Evolutionary conservation across 2,797 vertebrate genomes (phyloP), one percentile per base, ranked within the genome.

Genomic region (Enteromius anoplus): DNA sequence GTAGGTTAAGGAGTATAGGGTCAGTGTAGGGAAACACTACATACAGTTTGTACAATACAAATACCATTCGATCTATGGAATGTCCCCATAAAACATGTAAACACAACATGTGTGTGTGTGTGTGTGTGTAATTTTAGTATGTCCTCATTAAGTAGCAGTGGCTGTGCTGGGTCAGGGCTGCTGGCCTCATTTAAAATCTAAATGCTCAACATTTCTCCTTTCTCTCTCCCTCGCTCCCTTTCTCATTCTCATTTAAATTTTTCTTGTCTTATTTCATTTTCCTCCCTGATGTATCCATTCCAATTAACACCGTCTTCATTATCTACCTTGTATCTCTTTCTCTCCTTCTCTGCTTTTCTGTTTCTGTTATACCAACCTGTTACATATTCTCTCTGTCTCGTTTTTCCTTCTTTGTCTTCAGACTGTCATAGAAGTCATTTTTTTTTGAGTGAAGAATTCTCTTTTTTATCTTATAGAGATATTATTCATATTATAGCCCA

Each of bases 121-220:
- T 34, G 60, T 77, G 85, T 85, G 85, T 79, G 65, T 84, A 85
- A 84, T 85, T 85, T 86, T 85, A 85, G 78, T 82, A 49, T 85
- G 85, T 86, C 86, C 86, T 89, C 86, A 88, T 88, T 89, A 86
- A 84, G 81, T 66, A 75, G 83, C 70, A 26, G 83, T 82, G 81
- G 83, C 75, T 80, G 78, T 84, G 84, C 83, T 86, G 85, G 88
- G 83, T 82, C 77, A 87, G 69, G 81, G 84, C 86, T 87, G 79
- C 71, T 87, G 88, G 86, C 88, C 86, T 89, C 86, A 87, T 89
- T 89, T 89, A 86, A 86, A 87, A 85, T 70, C 84, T 86, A 86
- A 88, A 86, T 77, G 81, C 81, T 84, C 72, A 82, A 81, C 81
- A 82, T 86, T 86, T 82, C 68, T 85, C 66, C 81, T 85, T 77